A percentile compares a stretch with the other conserved stretches of the same genome.
Conservation (phyloP, 2,113 vertebrate genomes). For the Percopsis transmontana region DNA sequence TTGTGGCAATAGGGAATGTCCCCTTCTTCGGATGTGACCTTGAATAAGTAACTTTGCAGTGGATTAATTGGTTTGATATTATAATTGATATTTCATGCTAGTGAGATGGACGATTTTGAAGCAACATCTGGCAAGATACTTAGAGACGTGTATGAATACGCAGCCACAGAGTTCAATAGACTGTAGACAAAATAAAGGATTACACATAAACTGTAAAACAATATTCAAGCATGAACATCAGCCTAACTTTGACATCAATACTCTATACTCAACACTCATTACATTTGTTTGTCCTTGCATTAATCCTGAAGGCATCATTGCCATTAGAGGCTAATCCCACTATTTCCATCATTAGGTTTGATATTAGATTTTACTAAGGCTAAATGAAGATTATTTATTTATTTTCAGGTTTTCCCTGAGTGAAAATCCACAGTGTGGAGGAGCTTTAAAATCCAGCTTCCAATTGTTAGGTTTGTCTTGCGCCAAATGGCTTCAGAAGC, state of each 20-base stretch:
- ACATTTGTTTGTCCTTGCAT: background rate
- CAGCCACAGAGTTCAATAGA: background rate
- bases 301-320: background rate
- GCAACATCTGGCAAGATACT: background rate
- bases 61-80: constrained; percentile 25
- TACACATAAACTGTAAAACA: background rate
- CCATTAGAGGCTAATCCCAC: constrained; percentile 5
- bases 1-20: constrained; percentile 49
- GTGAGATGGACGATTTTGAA: background rate
- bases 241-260: background rate
- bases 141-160: background rate
- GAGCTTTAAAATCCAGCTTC: constrained; percentile 35
- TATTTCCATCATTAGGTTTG: no score
- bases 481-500: constrained; percentile 24
- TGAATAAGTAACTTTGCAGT: constrained; percentile 48
- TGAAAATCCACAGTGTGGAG: constrained; percentile 20
- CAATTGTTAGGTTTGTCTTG: constrained; percentile 14
- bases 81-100: constrained; percentile 4
- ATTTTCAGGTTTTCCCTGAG: constrained; percentile 17
- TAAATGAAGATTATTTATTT: constrained; percentile 32
- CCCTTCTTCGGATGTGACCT: constrained; percentile 31
- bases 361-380: no score
- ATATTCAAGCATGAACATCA: background rate
- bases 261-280: background rate
- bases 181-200: background rate